Percentiles rank a stretch among this genome's conserved stretches.
Evolutionary conservation across 2,113 vertebrate genomes (phyloP).

Genomic region (Pavo muticus): DNA sequence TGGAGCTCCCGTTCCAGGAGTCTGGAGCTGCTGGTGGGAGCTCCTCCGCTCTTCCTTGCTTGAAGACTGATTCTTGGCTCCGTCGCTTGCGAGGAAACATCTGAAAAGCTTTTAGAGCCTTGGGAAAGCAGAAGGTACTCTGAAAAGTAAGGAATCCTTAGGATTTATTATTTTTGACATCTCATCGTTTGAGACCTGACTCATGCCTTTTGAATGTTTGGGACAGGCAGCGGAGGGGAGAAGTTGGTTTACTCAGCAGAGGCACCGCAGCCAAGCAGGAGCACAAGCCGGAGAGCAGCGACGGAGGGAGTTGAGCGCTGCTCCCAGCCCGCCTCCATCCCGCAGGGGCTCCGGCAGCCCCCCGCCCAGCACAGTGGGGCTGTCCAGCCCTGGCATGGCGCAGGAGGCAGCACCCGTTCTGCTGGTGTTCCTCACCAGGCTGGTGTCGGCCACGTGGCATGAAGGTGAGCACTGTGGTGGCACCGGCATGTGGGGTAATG

Average conservation of each 20-base stretch:
- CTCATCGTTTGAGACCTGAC: constrained; percentile 58
- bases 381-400: not conserved
- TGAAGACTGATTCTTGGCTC: not conserved
- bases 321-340: not conserved
- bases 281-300: not conserved
- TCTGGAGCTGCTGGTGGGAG: not conserved
- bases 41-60: not conserved
- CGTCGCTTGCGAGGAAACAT: not conserved
- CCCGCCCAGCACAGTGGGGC: not conserved
- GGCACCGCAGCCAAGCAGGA: not conserved
- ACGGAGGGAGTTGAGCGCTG: not conserved
- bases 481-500: accelerated
- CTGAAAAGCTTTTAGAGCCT: not conserved
- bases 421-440: constrained; percentile 67
- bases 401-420: constrained; percentile 57
- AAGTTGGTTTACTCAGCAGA: not conserved
- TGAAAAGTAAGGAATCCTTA: not conserved
- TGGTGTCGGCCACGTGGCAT: constrained; percentile 75
- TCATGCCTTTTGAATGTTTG: constrained; percentile 60
- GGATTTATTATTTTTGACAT: constrained; percentile 51
- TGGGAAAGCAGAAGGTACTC: not conserved
- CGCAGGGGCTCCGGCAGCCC: accelerated
- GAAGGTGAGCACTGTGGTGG: constrained; percentile 67
- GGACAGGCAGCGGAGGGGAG: not conserved
- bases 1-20: accelerated